Base-by-base conservation (phyloP, 2,797 vertebrate species). In the Bovichtus variegatus region DNA sequence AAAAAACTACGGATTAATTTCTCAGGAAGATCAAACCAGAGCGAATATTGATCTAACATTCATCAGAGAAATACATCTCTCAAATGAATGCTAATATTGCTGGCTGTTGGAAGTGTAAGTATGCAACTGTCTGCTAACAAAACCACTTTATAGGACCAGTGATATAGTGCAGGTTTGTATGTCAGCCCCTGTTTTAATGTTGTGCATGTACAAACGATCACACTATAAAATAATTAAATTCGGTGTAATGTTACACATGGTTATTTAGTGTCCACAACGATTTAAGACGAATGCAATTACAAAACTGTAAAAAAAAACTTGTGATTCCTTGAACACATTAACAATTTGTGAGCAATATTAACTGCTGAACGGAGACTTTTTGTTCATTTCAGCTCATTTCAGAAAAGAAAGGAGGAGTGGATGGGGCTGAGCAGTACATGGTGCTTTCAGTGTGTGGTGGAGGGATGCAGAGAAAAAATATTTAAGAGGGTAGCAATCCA, bases 401-500 rank as follows among this genome's bases (percentile, higher is more conserved):
- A n/a, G 40, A 46, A 67, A 63, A 67, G 54, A 41, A 9, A 9
- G 15, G 12, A 62, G 41, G 18, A 49, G 46, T 8, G 46, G 36
- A 59, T 54, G 55, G 55, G 57, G 72, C 18, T 1, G 23, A 71
- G 69, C 11, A 44, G 54, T 38, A 38, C 16, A 51, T 72, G 10
- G 38, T 70, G 53, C 10, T 36, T 44, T 57, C 29, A 67, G 21
- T 71, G 38, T 71, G 72, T 36, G 51, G 12, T 19, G 34, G 11
- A 46, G 6, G 4, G 50, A 73, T 73, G 62, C 59, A 74, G 55
- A 83, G 55, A 70, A 59, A 58, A 55, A 5, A 47, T 25, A 61
- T 31, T 29, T 49, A 57, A 53, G 40, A 69, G 67, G 78, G 60
- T 78, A 76, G 74, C 82, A 91, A 75, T 85, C 83, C 83, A 94